phyloP scores from a whole-genome alignment of 2,113 vertebrate species.

The Ardeotis arabs region DNA sequence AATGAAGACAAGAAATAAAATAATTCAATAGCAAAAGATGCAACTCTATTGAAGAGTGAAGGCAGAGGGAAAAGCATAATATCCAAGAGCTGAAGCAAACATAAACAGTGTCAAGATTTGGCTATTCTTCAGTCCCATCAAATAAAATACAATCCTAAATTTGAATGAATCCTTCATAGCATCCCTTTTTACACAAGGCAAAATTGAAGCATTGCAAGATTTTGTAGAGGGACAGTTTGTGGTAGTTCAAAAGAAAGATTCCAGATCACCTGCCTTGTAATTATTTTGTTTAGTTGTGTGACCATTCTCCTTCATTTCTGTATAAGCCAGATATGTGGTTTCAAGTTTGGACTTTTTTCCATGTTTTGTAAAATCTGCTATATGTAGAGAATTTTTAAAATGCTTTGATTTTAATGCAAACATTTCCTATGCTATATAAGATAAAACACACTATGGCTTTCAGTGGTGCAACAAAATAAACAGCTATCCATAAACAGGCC shows the following conservation, averaged over 20 bases:
- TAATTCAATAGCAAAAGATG: background rate
- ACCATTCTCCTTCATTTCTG: background rate
- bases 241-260: background rate
- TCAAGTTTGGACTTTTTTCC: background rate
- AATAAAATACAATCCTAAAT: background rate
- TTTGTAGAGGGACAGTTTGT: background rate
- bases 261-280: background rate
- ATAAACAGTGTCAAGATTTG: background rate
- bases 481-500: background rate
- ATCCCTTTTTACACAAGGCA: background rate
- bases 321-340: background rate
- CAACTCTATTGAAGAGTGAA: background rate
- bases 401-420: background rate
- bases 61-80: background rate
- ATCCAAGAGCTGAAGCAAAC: background rate
- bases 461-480: background rate
- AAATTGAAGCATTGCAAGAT: background rate
- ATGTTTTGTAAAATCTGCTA: background rate
- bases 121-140: background rate
- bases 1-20: slow-evolving; percentile 4
- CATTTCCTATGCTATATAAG: background rate
- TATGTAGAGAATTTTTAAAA: background rate
- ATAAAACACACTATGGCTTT: background rate
- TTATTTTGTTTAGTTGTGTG: background rate
- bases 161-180: background rate